Evolutionary conservation across 2,797 vertebrate species (phyloP).

Genomic region (Novumbra hubbsi): DNA sequence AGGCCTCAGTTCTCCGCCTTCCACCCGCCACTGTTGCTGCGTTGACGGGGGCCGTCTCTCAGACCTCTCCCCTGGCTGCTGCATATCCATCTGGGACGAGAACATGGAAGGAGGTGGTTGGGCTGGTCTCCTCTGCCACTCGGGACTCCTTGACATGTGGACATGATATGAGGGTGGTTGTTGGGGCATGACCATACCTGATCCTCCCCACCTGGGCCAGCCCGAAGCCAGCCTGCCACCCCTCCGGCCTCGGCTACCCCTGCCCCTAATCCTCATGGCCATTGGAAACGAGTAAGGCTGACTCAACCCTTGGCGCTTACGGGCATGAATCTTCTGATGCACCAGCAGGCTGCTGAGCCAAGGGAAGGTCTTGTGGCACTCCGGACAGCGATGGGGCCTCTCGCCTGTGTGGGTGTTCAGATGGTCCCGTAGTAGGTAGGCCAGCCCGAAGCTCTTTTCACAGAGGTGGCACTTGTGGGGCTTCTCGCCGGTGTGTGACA

Average conservation of each 20-base stretch:
- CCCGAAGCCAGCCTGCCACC: conserved; percentile 51
- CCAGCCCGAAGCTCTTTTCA: conserved; percentile 77
- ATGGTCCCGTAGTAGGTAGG: conserved; percentile 79
- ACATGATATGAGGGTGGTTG: conserved; percentile 36
- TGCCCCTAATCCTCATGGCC: conserved; percentile 50
- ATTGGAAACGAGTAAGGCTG: conserved; percentile 47
- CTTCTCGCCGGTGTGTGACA: conserved; percentile 76
- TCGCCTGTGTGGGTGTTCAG: conserved; percentile 82
- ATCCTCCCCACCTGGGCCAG: conserved; percentile 51
- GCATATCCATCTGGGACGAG: conserved; percentile 43
- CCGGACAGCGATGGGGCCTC: conserved; percentile 76
- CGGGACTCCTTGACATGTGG: conserved; percentile 46
- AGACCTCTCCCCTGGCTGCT: conserved; percentile 21
- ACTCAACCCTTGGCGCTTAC: conserved; percentile 65
- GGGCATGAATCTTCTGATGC: conserved; percentile 79
- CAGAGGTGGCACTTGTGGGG: conserved; percentile 78
- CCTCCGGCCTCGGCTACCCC: conserved; percentile 55
- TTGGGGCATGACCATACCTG: conserved; percentile 40
- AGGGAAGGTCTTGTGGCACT: conserved; percentile 78
- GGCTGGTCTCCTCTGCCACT: conserved; percentile 48
- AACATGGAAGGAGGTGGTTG: conserved; percentile 50
- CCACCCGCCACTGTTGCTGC: conserved; percentile 60
- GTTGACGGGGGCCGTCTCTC: conserved; percentile 6
- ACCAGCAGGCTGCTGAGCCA: conserved; percentile 81
- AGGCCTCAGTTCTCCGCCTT: conserved; percentile 62